Evolutionary conservation across 1,140 invertebrate species (phyloP).

Genomic region (Gonioctena quinquepunctata): DNA sequence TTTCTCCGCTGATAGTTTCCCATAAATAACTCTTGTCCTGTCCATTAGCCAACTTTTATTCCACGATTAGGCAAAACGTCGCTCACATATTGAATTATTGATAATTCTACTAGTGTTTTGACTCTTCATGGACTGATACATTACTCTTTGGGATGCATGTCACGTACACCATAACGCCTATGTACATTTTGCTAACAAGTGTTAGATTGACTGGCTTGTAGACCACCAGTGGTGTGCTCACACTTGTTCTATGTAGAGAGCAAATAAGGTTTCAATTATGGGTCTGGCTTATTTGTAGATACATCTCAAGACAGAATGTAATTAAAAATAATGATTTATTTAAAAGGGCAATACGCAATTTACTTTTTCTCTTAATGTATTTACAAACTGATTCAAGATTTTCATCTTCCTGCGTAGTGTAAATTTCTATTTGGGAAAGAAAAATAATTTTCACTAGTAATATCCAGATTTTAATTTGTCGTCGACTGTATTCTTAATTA

Average conservation of each 20-base stretch:
- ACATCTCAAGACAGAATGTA: too few species aligned
- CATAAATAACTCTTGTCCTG: background rate
- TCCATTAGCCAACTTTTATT: background rate
- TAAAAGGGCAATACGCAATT: too few species aligned
- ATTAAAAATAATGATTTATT: too few species aligned
- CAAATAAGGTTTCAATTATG: too few species aligned
- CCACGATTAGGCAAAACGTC: background rate
- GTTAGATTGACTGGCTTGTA: background rate
- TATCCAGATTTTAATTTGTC: too few species aligned
- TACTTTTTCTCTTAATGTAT: too few species aligned
- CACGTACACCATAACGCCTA: slow-evolving; percentile 6
- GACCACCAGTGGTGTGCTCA: background rate
- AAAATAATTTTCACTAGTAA: too few species aligned
- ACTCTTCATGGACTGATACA: background rate
- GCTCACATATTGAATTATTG: background rate
- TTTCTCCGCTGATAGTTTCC: background rate
- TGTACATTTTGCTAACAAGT: slow-evolving; percentile 16
- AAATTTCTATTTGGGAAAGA: too few species aligned
- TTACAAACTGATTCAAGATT: too few species aligned
- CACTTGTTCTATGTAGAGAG: background rate
- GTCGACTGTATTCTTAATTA: too few species aligned
- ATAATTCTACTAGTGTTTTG: background rate
- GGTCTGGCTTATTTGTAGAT: too few species aligned
- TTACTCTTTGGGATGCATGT: background rate
- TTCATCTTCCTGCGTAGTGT: too few species aligned